Evolutionary conservation across 2,113 vertebrate species (phyloP), one percentile per base, ranked within the genome.

Genomic region (Clarias macrocephalus): DNA sequence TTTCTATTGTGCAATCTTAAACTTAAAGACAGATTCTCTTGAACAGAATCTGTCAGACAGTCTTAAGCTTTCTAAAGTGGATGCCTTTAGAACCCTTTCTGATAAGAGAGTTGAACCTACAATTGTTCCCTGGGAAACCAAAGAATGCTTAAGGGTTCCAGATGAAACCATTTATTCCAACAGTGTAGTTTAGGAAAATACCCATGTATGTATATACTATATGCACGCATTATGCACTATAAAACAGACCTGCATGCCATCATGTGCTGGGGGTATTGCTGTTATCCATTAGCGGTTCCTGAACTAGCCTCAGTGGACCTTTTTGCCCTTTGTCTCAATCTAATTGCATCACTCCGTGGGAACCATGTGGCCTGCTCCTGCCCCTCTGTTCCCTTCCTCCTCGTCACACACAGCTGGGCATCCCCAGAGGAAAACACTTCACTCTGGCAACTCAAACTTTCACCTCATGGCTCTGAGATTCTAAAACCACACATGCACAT

Each of bases 321-420:
- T 75, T 86, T 80, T 81, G 42, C 90, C 91, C 90, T 90, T 87
- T 84, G 89, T 92, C 91, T 83, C 86, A 72, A 82, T 73, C 70
- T 86, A 63, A 87, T 93, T 91, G 89, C 92, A 82, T 94, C 91
- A 93, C 87, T 91, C 9, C 80, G 89, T 94, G 94, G 94, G 95
- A 95, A 95, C 91, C 60, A 81, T 85, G 80, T 56, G 93, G 91
- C 94, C 94, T 91, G 75, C 86, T 91, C 92, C 85, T 93, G 92
- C 89, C 92, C 91, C 90, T 93, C 91, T 95, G 93, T 93, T 93
- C 89, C 80, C 91, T 92, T 92, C 90, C 85, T 87, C 81, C 65
- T 16, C 72, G 30, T 93, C 90, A 88, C 89, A 87, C 85, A 82
- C 87, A 92, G 84, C 88, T 79, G 13, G 52, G 80, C 91, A 85